A percentile compares a stretch with the other conserved stretches of the same genome.
Conservation (phyloP, 2,797 vertebrate genomes). For the Steatocranus sp. region DNA sequence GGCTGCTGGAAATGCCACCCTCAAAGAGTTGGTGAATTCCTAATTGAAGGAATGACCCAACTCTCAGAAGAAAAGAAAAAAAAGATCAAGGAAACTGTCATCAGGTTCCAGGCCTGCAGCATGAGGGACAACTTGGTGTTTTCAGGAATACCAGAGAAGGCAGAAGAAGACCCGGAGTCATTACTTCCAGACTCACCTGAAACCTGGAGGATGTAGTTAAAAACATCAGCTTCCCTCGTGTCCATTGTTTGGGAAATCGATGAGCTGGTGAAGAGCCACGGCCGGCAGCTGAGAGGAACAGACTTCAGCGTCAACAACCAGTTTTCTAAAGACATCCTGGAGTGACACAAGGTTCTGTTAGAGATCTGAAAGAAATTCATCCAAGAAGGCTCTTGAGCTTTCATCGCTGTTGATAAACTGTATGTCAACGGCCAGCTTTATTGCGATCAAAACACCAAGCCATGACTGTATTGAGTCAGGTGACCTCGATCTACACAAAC, state of each 20-base stretch:
- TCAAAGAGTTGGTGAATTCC: not conserved
- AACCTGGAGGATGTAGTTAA: not conserved
- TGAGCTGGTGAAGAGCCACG: not conserved
- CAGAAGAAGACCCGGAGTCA: not conserved
- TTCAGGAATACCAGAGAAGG: not conserved
- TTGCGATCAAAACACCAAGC: not conserved
- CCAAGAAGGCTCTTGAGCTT: not conserved
- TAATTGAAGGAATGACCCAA: not conserved
- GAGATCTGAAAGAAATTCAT: not conserved
- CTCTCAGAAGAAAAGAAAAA: not conserved
- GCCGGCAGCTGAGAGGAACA: not conserved
- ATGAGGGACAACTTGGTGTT: not conserved
- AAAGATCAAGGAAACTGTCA: not conserved
- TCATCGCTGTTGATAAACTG: not conserved
- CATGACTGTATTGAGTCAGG: not conserved
- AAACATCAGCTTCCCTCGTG: not conserved
- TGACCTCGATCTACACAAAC: not conserved
- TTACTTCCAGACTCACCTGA: not conserved
- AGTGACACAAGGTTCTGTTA: not conserved
- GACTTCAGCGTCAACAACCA: not conserved
- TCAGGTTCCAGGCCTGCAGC: not conserved
- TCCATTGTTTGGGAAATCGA: not conserved
- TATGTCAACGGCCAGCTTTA: not conserved
- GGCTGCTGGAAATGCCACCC: not conserved
- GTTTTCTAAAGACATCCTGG: not conserved